Evolutionary conservation across 23 tunicate genomes (phyloP).

Genomic region (Ciona savignyi): DNA sequence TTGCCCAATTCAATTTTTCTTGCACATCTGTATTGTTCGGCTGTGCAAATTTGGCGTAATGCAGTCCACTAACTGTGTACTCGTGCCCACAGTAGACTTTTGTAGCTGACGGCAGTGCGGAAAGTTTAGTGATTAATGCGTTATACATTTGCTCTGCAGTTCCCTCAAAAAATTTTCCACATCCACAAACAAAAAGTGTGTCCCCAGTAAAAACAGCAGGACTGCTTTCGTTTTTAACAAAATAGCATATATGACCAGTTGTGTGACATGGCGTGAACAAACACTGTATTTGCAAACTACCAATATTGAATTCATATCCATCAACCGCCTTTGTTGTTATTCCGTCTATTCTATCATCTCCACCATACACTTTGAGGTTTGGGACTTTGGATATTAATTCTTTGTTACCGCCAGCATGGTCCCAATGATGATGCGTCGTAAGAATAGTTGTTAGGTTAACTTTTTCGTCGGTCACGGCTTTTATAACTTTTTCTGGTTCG

Average conservation of each 20-base stretch:
- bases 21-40: constrained; percentile 38
- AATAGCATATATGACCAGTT: constrained; percentile 85
- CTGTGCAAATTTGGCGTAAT: constrained; percentile 54
- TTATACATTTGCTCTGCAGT: constrained; percentile 71
- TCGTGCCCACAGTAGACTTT: constrained; percentile 96
- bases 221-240: constrained; percentile 30
- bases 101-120: constrained; percentile 61
- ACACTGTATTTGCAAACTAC: constrained; percentile 38
- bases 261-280: constrained; percentile 94
- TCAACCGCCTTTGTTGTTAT: constrained; percentile 57
- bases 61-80: constrained; percentile 56
- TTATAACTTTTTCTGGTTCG: constrained; percentile 60
- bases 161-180: constrained; percentile 98
- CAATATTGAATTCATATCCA: constrained; percentile 40
- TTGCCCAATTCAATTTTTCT: constrained; percentile 72
- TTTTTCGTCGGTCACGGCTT: constrained; percentile 53
- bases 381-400: constrained; percentile 29
- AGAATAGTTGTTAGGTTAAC: constrained; percentile 61
- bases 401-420: constrained; percentile 95
- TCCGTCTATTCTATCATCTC: constrained; percentile 82
- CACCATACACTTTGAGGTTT: constrained; percentile 66
- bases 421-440: constrained; percentile 80
- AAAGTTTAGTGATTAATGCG: constrained; percentile 50
- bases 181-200: constrained; percentile 82
- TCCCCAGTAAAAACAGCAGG: constrained; percentile 92